Conservation (phyloP, 2,797 vertebrate species). For the Ctenochaetus hawaiiensis region DNA sequence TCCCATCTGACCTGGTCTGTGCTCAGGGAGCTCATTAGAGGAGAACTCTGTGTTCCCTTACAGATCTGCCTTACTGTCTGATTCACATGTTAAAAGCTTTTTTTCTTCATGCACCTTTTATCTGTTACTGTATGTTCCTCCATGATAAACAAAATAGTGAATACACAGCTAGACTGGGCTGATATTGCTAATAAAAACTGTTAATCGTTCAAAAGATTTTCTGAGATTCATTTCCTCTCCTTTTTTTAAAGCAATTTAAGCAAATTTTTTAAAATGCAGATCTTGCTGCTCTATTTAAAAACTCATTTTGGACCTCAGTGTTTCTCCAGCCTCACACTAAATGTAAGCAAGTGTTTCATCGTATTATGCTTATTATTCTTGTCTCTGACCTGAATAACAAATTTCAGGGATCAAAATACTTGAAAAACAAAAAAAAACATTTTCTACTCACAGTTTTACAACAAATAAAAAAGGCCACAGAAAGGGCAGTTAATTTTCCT, state of each 20-base stretch:
- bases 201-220: background rate
- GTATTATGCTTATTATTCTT: background rate
- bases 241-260: background rate
- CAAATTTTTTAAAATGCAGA: background rate
- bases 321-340: background rate
- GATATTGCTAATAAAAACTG: background rate
- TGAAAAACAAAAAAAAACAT: background rate
- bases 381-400: background rate
- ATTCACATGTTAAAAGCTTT: constrained; percentile 24
- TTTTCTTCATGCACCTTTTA: background rate
- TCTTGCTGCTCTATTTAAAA: background rate
- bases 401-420: background rate
- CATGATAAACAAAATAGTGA: background rate
- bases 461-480: no score
- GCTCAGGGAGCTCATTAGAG: constrained; percentile 66
- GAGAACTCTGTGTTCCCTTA: constrained; percentile 18
- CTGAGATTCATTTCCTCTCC: background rate
- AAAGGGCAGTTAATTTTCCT: no score
- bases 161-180: background rate
- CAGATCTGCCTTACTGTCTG: constrained; percentile 23
- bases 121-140: background rate
- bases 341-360: background rate
- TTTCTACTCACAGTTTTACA: background rate
- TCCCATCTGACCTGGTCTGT: constrained; percentile 49
- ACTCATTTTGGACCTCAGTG: background rate